phyloP scores from a whole-genome alignment of 2,888 invertebrate genomes.

The Hirtodrosophila alboralis region DNA sequence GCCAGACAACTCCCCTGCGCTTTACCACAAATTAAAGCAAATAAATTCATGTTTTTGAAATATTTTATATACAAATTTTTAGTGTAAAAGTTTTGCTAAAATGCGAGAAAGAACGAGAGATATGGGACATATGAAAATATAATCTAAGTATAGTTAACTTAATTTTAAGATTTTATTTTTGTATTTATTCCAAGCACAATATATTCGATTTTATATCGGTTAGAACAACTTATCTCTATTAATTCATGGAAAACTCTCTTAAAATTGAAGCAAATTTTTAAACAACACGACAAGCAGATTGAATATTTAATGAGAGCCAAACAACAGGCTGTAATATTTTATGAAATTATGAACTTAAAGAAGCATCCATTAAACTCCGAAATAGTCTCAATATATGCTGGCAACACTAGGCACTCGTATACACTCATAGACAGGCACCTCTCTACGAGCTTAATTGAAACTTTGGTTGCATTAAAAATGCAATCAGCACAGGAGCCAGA shows the following conservation, averaged over 20 bases:
- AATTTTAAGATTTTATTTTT: too few relatives aligned
- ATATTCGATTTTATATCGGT: too few relatives aligned
- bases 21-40: not conserved
- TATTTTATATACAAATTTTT: not conserved
- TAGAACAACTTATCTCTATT: too few relatives aligned
- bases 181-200: too few relatives aligned
- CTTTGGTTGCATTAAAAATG: slow-evolving; percentile 73
- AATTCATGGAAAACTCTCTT: too few relatives aligned
- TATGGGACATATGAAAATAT: too few relatives aligned
- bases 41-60: not conserved
- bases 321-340: too few relatives aligned
- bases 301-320: too few relatives aligned
- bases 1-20: not conserved
- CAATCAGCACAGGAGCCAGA: slow-evolving; percentile 61
- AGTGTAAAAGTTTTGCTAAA: too few relatives aligned
- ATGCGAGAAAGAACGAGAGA: not conserved
- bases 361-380: not conserved
- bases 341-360: not conserved
- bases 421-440: slow-evolving; percentile 13
- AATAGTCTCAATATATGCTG: not conserved
- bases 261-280: too few relatives aligned
- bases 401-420: slow-evolving; percentile 4
- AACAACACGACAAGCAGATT: too few relatives aligned
- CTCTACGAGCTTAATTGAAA: slow-evolving; percentile 62
- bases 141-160: too few relatives aligned